A percentile compares a stretch with the other conserved stretches of the same genome.
Conservation (phyloP, 2,888 invertebrate species). For the Shargacucullia verbasci region DNA sequence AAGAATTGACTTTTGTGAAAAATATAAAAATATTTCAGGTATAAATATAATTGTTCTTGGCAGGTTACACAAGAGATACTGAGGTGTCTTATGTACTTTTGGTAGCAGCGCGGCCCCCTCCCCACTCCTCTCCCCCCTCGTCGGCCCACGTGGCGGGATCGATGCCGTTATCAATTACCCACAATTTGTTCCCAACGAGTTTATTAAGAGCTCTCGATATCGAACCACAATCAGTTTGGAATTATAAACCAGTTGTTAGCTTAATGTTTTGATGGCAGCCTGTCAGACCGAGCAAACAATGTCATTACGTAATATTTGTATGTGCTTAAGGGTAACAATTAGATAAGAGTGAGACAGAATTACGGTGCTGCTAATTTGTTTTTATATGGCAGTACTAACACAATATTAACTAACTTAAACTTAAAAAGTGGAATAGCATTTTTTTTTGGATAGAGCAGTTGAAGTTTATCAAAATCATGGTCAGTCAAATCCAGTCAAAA, state of each 20-base stretch:
- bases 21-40: no score
- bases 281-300: not conserved
- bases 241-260: conserved; percentile 1
- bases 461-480: no score
- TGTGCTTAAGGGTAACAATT: not conserved
- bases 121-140: not conserved
- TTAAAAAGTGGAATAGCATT: no score
- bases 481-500: no score
- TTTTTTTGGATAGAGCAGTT: no score
- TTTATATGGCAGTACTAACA: no score
- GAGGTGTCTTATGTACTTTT: conserved; percentile 8
- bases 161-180: conserved; percentile 32
- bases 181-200: conserved; percentile 31
- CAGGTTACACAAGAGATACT: no score
- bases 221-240: conserved; percentile 7
- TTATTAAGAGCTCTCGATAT: conserved; percentile 11
- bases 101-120: conserved; percentile 10
- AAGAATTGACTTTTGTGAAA: no score
- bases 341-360: no score
- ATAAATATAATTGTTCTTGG: no score
- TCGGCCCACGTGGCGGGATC: conserved; percentile 9
- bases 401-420: no score
- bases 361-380: no score
- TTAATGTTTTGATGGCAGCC: conserved; percentile 3
- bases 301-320: not conserved